Evolutionary conservation across 2,113 vertebrate species (phyloP).

Genomic region (Peromyscus polionotus): DNA sequence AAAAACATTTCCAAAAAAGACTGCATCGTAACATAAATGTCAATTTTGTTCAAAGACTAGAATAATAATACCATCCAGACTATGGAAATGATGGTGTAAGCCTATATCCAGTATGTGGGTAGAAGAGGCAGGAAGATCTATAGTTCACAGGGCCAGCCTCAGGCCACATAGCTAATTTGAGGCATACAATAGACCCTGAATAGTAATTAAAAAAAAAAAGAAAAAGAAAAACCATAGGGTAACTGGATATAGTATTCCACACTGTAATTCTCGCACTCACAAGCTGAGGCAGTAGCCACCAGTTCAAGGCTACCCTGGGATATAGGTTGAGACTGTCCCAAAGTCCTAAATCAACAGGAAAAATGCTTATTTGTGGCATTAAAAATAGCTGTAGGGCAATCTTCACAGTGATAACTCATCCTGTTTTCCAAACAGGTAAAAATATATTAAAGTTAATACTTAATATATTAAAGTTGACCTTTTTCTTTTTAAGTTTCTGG

Average conservation of each 20-base stretch:
- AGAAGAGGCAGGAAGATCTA: not conserved
- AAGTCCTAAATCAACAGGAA: not conserved
- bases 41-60: not conserved
- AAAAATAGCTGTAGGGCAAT: not conserved
- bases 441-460: not conserved
- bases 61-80: slow-evolving; percentile 1
- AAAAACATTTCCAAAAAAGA: not conserved
- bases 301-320: not conserved
- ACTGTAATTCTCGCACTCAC: not conserved
- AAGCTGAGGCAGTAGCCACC: not conserved
- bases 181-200: not conserved
- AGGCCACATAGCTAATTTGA: not conserved
- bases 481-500: not conserved
- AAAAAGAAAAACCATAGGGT: not conserved
- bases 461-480: not conserved
- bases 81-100: not conserved
- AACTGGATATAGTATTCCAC: not conserved
- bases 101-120: not conserved
- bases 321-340: too few relatives aligned
- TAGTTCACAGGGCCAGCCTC: not conserved
- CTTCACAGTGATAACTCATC: not conserved
- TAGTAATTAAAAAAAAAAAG: not conserved
- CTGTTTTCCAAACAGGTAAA: not conserved
- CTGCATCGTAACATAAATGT: not conserved
- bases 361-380: not conserved